A percentile compares a stretch with the other conserved stretches of the same genome.
Evolutionary conservation across 2,113 vertebrate genomes (phyloP).

Genomic region (Chrysemys picta): DNA sequence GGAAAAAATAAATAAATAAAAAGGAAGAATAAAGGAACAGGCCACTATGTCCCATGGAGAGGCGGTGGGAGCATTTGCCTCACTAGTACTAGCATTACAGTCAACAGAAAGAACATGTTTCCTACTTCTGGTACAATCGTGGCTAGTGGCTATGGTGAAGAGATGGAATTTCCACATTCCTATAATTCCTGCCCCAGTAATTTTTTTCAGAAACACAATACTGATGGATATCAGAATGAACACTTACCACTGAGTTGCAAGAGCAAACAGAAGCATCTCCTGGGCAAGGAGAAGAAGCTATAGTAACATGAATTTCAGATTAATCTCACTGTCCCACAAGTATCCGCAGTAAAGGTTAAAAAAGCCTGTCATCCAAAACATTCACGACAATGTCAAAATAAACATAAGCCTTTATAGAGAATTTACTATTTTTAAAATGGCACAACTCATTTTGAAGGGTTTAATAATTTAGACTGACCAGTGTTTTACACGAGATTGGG

Average conservation of each 20-base stretch:
- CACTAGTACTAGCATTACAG: background rate
- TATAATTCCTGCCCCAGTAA: background rate
- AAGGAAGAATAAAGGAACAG: background rate
- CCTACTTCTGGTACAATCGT: background rate
- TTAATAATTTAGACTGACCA: constrained; percentile 46
- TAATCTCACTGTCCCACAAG: background rate
- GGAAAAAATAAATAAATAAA: background rate
- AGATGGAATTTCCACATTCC: background rate
- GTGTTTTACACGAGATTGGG: background rate
- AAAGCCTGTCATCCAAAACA: background rate
- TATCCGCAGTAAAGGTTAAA: background rate
- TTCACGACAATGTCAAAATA: background rate
- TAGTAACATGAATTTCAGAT: background rate
- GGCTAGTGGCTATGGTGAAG: background rate
- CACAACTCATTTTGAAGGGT: background rate
- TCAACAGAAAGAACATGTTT: background rate
- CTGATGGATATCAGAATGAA: background rate
- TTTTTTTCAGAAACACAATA: background rate
- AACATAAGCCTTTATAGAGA: background rate
- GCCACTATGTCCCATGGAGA: background rate
- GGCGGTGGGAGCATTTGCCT: background rate
- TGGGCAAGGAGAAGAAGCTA: background rate
- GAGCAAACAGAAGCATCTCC: background rate
- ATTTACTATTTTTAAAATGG: constrained; percentile 12
- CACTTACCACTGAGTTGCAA: background rate